Evolutionary conservation across 2,113 vertebrate genomes (phyloP).

Genomic region (Xenopus laevis): DNA sequence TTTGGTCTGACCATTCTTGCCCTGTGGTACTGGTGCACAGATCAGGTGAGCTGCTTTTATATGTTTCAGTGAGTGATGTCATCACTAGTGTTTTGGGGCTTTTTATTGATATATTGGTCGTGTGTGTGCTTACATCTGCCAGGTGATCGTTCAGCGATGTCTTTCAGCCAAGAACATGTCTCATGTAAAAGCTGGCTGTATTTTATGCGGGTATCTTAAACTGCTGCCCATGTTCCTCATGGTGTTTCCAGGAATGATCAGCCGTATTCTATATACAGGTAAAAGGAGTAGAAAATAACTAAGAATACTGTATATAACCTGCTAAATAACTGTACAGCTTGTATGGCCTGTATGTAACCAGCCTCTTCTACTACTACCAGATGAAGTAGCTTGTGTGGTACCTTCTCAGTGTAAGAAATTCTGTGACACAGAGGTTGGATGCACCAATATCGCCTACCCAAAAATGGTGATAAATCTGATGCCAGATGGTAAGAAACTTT

Average conservation of each 20-base stretch:
- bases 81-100: too few relatives aligned
- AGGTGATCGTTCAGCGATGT: slow-evolving; percentile 97
- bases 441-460: slow-evolving; percentile 88
- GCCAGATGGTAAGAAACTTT: slow-evolving; percentile 76
- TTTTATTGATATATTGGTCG: too few relatives aligned
- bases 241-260: slow-evolving; percentile 93
- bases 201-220: slow-evolving; percentile 90
- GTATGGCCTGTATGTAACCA: background rate
- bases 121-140: slow-evolving; percentile 18
- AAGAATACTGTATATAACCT: background rate
- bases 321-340: background rate
- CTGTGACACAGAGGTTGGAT: slow-evolving; percentile 80
- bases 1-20: slow-evolving; percentile 83
- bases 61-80: background rate
- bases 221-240: slow-evolving; percentile 95
- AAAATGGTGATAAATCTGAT: slow-evolving; percentile 89
- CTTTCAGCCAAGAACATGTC: slow-evolving; percentile 94
- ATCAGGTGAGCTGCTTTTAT: slow-evolving; percentile 73
- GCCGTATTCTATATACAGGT: slow-evolving; percentile 88
- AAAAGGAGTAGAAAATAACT: background rate
- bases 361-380: slow-evolving; percentile 52
- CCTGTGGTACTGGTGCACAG: slow-evolving; percentile 94
- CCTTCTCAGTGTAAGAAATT: slow-evolving; percentile 65
- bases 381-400: slow-evolving; percentile 78
- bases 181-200: slow-evolving; percentile 90